Evolutionary conservation across 1,140 invertebrate genomes (phyloP).

Genomic region (Nylanderia fulva): DNA sequence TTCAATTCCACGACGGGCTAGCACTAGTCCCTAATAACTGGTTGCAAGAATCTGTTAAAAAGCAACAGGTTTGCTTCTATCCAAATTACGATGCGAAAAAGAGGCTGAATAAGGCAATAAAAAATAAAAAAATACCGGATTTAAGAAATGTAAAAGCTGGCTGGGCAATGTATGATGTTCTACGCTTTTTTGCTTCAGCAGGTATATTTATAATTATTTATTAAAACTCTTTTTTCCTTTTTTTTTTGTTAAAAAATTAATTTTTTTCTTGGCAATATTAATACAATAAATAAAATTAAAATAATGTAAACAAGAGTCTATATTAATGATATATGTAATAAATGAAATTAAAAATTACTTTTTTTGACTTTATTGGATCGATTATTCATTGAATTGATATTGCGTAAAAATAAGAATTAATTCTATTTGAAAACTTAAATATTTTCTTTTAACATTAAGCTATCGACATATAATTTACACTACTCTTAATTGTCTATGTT

Average conservation of each 20-base stretch:
- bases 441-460: constrained; percentile 20
- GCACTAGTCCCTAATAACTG: constrained; percentile 38
- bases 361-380: not conserved
- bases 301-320: constrained; percentile 14
- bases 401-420: not conserved
- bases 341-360: constrained; percentile 26
- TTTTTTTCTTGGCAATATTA: not conserved
- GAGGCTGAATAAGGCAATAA: constrained; percentile 31
- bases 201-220: constrained; percentile 10
- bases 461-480: constrained; percentile 9
- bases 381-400: not conserved
- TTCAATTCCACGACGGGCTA: constrained; percentile 13
- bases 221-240: too few relatives aligned
- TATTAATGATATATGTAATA: constrained; percentile 7
- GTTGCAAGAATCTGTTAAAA: not conserved
- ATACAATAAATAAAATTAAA: constrained; percentile 17
- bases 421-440: not conserved
- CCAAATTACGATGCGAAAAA: constrained; percentile 25
- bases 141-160: constrained; percentile 32
- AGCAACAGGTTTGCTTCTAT: constrained; percentile 37
- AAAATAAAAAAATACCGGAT: constrained; percentile 20
- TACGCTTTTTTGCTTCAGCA: constrained; percentile 37
- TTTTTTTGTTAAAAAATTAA: constrained; percentile 5
- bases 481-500: not conserved
- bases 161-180: constrained; percentile 24